Base-by-base conservation (phyloP, 2,888 invertebrate genomes). In the Pilophorus perplexus region DNA sequence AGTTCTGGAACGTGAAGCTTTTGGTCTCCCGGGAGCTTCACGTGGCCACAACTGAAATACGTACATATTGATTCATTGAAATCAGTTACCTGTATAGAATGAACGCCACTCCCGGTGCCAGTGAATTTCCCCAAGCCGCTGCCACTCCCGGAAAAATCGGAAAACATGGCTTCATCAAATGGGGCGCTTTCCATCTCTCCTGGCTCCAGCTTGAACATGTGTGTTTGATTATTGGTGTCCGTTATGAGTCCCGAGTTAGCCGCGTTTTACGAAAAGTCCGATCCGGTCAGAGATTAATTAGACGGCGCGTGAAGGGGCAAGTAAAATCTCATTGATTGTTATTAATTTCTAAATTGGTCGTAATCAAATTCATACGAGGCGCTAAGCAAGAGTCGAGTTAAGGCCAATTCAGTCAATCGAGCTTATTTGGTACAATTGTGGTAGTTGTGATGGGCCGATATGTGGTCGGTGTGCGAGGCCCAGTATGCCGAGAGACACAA, bases 91-190 rank as follows among this genome's bases (percentile, higher is more conserved):
- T 75, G 75, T 46, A 75, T 74, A n/a, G 74, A 74, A 59, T 75
- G 74, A 44, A 74, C 74, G 5, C 73, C 73, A 16, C 72, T 62
- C 5, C 72, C 73, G 16, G 72, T 62, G 6, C 72, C 65, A 57
- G 65, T 60, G 38, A 68, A 40, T 59, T 71, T 71, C 69, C 73
- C 42, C 67, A 70, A 33, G 70, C 70, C 12, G 71, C 69, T 66
- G 67, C 72, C 46, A 69, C 67, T 62, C 67, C 67, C 68, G 33
- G 69, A 65, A 74, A 89, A 90, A 78, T 90, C 90, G 71, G 84
- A 81, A 77, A 90, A 90, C 75, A 88, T 85, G 74, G 88, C 87
- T 75, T 90, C 90, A 76, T 90, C 90, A 78, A 90, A 85, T 28
- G 83, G 82, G n/a, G 68, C 70, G 33, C 70, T 70, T 62, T 72